Percentiles rank a stretch among this genome's conserved stretches.
Conservation (phyloP, 2,113 vertebrate species). For the Gila orcuttii region DNA sequence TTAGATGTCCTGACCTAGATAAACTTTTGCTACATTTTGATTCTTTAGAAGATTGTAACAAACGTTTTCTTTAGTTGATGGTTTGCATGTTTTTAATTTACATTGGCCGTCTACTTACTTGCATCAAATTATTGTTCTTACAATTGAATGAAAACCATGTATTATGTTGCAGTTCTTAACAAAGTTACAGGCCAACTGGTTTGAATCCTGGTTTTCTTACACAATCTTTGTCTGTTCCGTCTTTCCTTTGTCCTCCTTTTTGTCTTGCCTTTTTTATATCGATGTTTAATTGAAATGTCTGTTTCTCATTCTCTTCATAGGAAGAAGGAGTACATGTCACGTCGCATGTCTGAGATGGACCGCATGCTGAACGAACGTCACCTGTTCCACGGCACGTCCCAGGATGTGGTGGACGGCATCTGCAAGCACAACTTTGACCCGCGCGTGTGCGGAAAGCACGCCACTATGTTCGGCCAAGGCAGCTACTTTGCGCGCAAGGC, state of each 20-base stretch:
- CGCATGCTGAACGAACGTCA: conserved; percentile 93
- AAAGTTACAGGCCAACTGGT: background rate
- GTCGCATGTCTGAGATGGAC: conserved; percentile 89
- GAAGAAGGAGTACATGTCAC: conserved; percentile 98
- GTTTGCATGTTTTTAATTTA: background rate
- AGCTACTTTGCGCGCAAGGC: conserved; percentile 98
- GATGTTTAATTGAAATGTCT: background rate
- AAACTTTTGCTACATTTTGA: background rate
- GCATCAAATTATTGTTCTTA: background rate
- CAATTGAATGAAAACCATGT: background rate
- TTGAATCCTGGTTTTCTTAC: background rate
- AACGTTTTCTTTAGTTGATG: background rate
- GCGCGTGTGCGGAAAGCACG: conserved; percentile 94
- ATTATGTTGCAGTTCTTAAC: background rate
- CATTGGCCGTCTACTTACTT: background rate
- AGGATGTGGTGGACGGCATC: conserved; percentile 96
- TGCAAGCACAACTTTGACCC: conserved; percentile 99
- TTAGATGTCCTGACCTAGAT: background rate
- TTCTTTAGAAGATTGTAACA: background rate
- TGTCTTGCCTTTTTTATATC: background rate
- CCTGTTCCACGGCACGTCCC: conserved; percentile 96
- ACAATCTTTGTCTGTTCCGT: background rate
- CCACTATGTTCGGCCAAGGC: conserved; percentile 98
- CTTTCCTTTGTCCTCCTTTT: background rate
- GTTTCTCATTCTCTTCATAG: conserved; percentile 70